Percentiles rank a stretch among this genome's conserved stretches.
Conservation (phyloP, 2,797 vertebrate genomes). For the Vespertilio murinus region DNA sequence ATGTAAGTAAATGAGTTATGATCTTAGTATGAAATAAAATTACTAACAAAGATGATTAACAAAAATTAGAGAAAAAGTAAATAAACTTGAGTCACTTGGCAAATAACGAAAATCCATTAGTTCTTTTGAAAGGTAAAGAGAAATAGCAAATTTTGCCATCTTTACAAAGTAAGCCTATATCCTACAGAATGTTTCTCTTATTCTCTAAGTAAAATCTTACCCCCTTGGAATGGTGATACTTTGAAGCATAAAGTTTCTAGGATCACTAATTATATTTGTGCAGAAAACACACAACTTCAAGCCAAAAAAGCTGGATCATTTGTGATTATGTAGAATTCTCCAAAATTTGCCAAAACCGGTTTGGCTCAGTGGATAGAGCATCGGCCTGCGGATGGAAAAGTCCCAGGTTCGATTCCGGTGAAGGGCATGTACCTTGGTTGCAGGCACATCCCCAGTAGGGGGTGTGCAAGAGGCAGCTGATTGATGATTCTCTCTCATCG, state of each 20-base stretch:
- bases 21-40: conserved; percentile 51
- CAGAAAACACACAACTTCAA: conserved; percentile 26
- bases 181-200: neutral
- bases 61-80: conserved; percentile 12
- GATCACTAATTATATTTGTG: neutral
- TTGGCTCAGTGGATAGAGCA: too few relatives aligned
- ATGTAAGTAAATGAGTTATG: neutral
- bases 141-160: neutral
- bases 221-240: neutral
- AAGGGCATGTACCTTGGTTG: too few relatives aligned
- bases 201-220: conserved; percentile 3
- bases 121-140: conserved; percentile 22
- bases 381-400: too few relatives aligned
- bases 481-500: too few relatives aligned
- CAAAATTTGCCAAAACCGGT: too few relatives aligned
- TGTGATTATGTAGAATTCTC: neutral
- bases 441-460: too few relatives aligned
- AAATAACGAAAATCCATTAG: conserved; percentile 36
- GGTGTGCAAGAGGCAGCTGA: too few relatives aligned
- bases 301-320: conserved; percentile 7
- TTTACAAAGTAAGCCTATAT: conserved; percentile 11
- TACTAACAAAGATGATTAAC: conserved; percentile 11
- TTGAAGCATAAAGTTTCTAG: conserved; percentile 14
- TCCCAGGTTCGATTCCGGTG: too few relatives aligned
- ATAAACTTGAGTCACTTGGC: neutral